phyloP scores from a whole-genome alignment of 2,888 invertebrate species.

The Branchipolynoe longqiensis region DNA sequence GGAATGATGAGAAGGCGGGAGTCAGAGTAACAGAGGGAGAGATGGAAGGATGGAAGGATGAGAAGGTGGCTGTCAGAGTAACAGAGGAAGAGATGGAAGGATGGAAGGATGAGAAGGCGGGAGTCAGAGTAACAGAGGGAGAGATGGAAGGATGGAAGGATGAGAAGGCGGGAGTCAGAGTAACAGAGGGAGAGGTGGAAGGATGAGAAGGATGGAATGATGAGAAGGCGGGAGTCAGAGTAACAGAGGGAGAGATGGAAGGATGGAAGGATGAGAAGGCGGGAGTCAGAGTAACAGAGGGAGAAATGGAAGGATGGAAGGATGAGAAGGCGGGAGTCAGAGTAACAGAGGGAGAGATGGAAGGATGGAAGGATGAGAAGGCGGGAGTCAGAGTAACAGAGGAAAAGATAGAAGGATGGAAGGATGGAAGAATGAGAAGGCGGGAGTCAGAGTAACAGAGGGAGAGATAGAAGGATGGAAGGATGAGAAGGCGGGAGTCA shows the following conservation, averaged over 20 bases:
- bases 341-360: background rate
- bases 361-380: background rate
- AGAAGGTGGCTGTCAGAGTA: background rate
- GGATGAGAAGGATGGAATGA: too few relatives aligned
- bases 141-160: too few relatives aligned
- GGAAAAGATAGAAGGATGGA: background rate
- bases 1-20: background rate
- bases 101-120: too few relatives aligned
- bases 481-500: background rate
- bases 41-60: background rate
- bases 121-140: too few relatives aligned
- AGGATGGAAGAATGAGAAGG: background rate
- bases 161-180: too few relatives aligned
- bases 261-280: background rate
- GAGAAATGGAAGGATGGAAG: background rate
- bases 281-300: background rate
- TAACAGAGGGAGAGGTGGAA: too few relatives aligned
- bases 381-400: background rate
- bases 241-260: too few relatives aligned
- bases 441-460: background rate
- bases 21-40: background rate
- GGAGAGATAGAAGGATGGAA: background rate
- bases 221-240: too few relatives aligned
- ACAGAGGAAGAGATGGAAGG: too few relatives aligned
- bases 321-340: background rate